These are phyloP conservation scores for Actinemys pallida DNA, from an alignment of 2,113 vertebrate species.

Conservation along the genomic window DNA sequence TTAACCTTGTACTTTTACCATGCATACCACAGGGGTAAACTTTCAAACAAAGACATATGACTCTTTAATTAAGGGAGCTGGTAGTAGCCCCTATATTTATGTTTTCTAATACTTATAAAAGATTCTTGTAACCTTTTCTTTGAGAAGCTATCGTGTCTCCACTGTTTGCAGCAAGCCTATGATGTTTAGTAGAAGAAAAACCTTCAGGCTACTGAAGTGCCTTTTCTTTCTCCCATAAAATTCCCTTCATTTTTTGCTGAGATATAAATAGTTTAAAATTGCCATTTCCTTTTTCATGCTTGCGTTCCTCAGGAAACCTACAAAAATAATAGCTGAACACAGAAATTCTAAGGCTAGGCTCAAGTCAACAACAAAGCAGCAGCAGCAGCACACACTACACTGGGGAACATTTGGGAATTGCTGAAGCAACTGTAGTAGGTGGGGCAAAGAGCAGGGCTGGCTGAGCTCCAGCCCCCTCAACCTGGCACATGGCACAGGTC, in stretches of 20 bases:
- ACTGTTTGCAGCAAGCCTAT: not conserved
- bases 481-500: too few relatives aligned
- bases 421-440: not conserved
- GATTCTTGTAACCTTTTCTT: too few relatives aligned
- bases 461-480: not conserved
- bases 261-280: too few relatives aligned
- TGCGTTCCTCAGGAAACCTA: too few relatives aligned
- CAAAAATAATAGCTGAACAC: too few relatives aligned
- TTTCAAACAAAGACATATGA: not conserved
- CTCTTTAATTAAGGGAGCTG: not conserved
- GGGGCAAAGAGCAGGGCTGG: not conserved
- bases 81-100: not conserved
- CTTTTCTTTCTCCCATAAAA: not conserved
- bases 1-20: not conserved
- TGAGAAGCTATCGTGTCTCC: fast-evolving
- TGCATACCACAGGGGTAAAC: not conserved
- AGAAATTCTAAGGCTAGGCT: not conserved
- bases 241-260: not conserved
- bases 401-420: not conserved
- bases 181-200: not conserved
- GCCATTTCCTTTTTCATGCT: too few relatives aligned
- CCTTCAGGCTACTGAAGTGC: fast-evolving
- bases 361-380: not conserved
- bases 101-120: not conserved
- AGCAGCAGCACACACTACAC: too few relatives aligned